Evolutionary conservation across 2,113 vertebrate genomes (phyloP), one percentile per base, ranked within the genome.

Genomic region (Clupea harengus): DNA sequence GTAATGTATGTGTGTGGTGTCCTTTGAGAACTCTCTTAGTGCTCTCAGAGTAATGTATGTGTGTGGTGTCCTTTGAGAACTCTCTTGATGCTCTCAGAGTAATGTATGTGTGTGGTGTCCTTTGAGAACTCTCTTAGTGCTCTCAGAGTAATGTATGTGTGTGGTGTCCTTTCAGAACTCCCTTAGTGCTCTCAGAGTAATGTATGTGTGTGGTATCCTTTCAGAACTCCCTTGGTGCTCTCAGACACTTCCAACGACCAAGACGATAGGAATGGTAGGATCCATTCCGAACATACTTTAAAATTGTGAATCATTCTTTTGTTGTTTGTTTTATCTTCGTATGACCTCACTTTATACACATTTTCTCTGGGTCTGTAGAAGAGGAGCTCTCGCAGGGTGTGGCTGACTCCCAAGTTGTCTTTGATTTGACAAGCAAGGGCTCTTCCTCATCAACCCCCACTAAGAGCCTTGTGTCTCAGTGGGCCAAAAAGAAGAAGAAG

Each of bases 401-500:
- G 80, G 28, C 64, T 1, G 32, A 78, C 72, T 17, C 72, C 72
- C 8, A 54, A 86, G 47, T 25, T 20, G 47, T 28, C 39, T 54
- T 22, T 81, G 39, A 39, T 39, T 39, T 2, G 39, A 39, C 78
- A 46, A 17, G 1, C 78, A 18, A 15, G 85, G 49, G 82, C 45
- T 82, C 64, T 9, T 64, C 82, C 39, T 50, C 78, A 32, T 81
- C 45, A 15, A 45, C 0, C 47, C 87, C 22, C 15, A 3, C 28
- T 4, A 78, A 32, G 72, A 78, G 25, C 28, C 25, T 39, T 78
- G 28, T 78, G 28, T 89, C 92, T 28, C 91, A 89, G 90, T 91
- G 93, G 64, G 89, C 93, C 52, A 92, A 94, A 83, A 92, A 95
- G 85, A 94, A 89, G 82, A 89, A 44, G 22, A 87, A 67, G 81